Base-by-base conservation (phyloP, 2,797 vertebrate genomes). In the Amazona ochrocephala region DNA sequence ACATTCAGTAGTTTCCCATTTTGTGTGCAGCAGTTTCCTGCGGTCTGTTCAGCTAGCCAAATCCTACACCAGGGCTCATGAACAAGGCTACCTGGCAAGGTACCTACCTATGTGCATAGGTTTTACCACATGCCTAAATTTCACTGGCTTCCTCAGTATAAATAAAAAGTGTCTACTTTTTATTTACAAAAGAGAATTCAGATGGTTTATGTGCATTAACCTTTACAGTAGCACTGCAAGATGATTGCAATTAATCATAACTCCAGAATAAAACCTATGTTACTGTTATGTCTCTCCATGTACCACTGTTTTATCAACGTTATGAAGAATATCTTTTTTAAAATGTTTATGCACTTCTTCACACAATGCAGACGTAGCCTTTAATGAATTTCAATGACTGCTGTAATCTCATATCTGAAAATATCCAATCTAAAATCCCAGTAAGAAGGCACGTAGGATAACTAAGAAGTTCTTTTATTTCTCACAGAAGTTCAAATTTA, bases 31-130 rank as follows among this genome's bases (percentile, higher is more conserved):
- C 9, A n/a, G 24, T 13, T 88, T 56, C 19, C 32, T 20, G 3
- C 37, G 29, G 7, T 66, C 71, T 78, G 39, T 44, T 91, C 47
- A 58, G 19, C 6, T 32, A 72, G 48, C 8, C 39, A 85, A 80
- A 51, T 5, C 2, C 0, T 17, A 13, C 23, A 11, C 5, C 37
- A 60, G 15, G 22, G 23, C 23, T 8, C 15, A 26, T 60, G 58
- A 34, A 60, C 58, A 60, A 37, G 56, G n/a, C 56, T 58, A 10
- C 32, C 42, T 75, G 19, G 21, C 26, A 66, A 47, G n/a, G 17
- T 45, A 45, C 9, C 39, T 88, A 20, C 18, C 15, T 61, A 16
- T 0, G 1, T 18, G 27, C 19, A 32, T 20, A 11, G 1, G 5
- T 65, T 64, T 85, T 62, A 70, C 12, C n/a, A 8, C 16, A 15